Percentiles rank a stretch among this genome's conserved stretches.
phyloP scores from a whole-genome alignment of 2,113 vertebrate genomes.

The Trematocara macrostoma region DNA sequence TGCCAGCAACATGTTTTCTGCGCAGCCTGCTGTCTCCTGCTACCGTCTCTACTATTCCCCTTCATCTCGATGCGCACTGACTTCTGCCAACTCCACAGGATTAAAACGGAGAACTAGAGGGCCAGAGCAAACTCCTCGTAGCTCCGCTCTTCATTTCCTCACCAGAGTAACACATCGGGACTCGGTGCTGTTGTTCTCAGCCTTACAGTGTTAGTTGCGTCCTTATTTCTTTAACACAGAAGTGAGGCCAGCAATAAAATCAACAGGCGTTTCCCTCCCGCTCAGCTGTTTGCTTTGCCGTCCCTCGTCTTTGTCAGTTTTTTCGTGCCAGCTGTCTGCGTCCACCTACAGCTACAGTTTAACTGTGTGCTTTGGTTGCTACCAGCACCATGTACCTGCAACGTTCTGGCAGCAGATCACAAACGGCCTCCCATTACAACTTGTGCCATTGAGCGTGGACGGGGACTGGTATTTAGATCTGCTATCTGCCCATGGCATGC shows the following conservation, averaged over 20 bases:
- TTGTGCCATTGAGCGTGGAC: background rate
- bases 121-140: background rate
- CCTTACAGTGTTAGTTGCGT: background rate
- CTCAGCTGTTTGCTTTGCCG: background rate
- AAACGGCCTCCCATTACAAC: background rate
- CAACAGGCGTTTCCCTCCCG: background rate
- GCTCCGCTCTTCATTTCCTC: background rate
- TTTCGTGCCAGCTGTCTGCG: background rate
- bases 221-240: background rate
- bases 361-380: background rate
- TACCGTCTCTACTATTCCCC: background rate
- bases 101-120: conserved; percentile 1
- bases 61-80: background rate
- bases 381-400: conserved; percentile 2
- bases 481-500: conserved; percentile 11
- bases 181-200: background rate
- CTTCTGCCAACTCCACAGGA: background rate
- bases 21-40: background rate
- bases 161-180: background rate
- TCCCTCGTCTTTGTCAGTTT: background rate
- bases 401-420: conserved; percentile 7
- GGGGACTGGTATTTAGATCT: conserved; percentile 1
- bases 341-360: background rate
- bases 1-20: background rate
- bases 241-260: background rate